Percentiles rank a stretch among this genome's conserved stretches.
These are phyloP conservation scores for Drosophila demipolita DNA, from an alignment of 2,888 invertebrate species.

Conservation along the genomic window DNA sequence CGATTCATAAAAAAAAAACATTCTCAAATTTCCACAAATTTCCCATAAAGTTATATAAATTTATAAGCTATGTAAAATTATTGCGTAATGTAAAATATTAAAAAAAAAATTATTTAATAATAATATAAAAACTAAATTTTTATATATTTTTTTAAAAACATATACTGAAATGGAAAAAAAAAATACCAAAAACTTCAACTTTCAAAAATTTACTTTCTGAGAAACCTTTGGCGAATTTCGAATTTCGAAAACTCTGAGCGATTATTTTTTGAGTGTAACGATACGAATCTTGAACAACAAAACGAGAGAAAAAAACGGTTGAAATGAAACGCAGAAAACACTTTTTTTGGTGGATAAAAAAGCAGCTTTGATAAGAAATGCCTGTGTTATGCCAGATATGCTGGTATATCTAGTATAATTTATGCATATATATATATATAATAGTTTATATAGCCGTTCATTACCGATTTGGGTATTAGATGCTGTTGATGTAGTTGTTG, in stretches of 20 bases:
- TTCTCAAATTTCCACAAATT: not conserved
- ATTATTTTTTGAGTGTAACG: not conserved
- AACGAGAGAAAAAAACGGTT: constrained; percentile 19
- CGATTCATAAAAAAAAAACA: not conserved
- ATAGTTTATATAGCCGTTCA: constrained; percentile 41
- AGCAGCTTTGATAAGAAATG: constrained; percentile 36
- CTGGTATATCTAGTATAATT: constrained; percentile 6
- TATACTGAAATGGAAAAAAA: not conserved
- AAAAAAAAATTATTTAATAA: not conserved
- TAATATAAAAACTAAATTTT: not conserved
- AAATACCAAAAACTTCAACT: not conserved
- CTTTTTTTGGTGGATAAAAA: constrained; percentile 22
- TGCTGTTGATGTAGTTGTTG: constrained; percentile 60
- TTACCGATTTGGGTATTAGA: constrained; percentile 75
- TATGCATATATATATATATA: constrained; percentile 8
- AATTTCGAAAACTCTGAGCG: not conserved
- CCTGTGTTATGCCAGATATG: constrained; percentile 20
- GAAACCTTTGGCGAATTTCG: not conserved
- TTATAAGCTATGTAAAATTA: not conserved
- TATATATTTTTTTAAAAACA: not conserved
- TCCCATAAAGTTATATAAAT: not conserved
- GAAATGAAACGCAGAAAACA: constrained; percentile 30
- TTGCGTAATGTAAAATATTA: too few relatives aligned
- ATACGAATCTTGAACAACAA: constrained; percentile 11
- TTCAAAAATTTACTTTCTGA: not conserved